Conservation (phyloP, 1,140 invertebrate genomes). For the Platyscapa corneri region DNA sequence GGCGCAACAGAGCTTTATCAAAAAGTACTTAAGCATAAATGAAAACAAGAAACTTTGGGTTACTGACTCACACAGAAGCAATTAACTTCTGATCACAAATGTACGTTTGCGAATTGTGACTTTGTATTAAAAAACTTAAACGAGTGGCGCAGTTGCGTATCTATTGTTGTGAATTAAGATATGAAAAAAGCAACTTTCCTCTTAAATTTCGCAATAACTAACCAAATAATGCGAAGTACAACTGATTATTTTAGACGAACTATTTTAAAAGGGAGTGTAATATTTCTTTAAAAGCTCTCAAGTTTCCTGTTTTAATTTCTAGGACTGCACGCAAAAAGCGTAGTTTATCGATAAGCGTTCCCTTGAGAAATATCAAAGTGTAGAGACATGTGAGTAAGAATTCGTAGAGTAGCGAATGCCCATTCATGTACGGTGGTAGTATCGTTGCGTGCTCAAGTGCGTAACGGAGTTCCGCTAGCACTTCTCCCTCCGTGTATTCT, state of each 20-base stretch:
- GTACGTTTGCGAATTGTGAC: neutral
- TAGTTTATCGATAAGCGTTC: neutral
- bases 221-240: neutral
- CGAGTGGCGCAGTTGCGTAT: neutral
- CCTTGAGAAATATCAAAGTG: neutral
- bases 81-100: neutral
- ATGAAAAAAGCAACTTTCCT: neutral
- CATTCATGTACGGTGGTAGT: neutral
- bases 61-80: neutral
- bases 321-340: no score
- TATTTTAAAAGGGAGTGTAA: no score
- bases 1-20: slow-evolving; percentile 18
- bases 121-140: neutral
- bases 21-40: slow-evolving; percentile 3
- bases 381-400: neutral
- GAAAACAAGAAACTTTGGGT: neutral
- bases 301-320: no score
- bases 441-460: slow-evolving; percentile 16
- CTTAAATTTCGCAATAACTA: neutral
- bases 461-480: slow-evolving; percentile 18
- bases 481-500: slow-evolving; percentile 5
- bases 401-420: neutral
- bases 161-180: neutral
- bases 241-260: no score
- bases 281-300: no score